Evolutionary conservation across 1,140 invertebrate species (phyloP).

Genomic region (Drosophila chauvacae): DNA sequence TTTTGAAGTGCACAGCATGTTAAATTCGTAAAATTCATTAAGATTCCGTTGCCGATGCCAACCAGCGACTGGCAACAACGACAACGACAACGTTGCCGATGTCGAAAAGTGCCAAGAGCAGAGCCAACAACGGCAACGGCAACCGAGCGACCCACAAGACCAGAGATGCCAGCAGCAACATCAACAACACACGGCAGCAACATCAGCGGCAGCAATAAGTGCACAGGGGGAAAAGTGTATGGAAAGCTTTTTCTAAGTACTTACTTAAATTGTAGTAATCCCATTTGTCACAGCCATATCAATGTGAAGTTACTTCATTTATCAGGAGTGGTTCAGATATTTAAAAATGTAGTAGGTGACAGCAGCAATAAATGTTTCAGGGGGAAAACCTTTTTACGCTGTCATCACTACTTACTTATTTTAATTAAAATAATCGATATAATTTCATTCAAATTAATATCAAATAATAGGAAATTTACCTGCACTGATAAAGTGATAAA

Average conservation of each 20-base stretch:
- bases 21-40: conserved; percentile 83
- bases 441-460: not conserved
- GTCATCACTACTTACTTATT: not conserved
- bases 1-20: conserved; percentile 83
- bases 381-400: not conserved
- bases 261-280: not conserved
- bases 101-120: conserved; percentile 80
- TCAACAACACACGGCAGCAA: conserved; percentile 32
- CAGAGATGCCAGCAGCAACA: conserved; percentile 49
- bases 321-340: not conserved
- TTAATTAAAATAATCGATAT: too few species aligned
- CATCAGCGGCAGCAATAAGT: conserved; percentile 30
- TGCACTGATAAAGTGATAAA: not conserved
- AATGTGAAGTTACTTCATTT: not conserved
- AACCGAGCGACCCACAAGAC: conserved; percentile 48
- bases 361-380: not conserved
- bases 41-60: conserved; percentile 82
- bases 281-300: not conserved
- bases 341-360: too few species aligned
- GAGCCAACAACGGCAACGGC: conserved; percentile 54
- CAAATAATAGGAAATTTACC: not conserved
- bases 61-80: conserved; percentile 51
- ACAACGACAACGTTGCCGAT: conserved; percentile 49
- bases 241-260: not conserved
- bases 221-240: conserved; percentile 6